Evolutionary conservation across 2,888 invertebrate species (phyloP).

Genomic region (Cataglyphis altisquamis): DNA sequence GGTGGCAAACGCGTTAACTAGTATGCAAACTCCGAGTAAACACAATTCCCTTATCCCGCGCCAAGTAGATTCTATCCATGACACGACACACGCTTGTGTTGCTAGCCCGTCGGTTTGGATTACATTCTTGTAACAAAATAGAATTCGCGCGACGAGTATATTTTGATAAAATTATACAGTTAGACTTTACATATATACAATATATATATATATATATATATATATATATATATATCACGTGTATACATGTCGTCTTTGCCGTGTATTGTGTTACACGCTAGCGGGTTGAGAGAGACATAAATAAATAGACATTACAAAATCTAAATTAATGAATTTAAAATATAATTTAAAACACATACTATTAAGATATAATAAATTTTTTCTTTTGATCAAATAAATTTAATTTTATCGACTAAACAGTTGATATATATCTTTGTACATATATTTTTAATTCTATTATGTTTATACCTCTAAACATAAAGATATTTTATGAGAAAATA

Average conservation of each 20-base stretch:
- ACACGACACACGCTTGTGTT: constrained; percentile 60
- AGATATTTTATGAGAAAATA: neutral
- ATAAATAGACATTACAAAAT: constrained; percentile 9
- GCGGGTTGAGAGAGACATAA: neutral
- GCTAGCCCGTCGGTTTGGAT: constrained; percentile 52
- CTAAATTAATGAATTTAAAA: neutral
- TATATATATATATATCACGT: neutral
- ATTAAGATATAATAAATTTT: neutral
- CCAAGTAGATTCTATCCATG: constrained; percentile 54
- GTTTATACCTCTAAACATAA: neutral
- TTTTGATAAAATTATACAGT: constrained; percentile 45
- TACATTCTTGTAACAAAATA: constrained; percentile 47
- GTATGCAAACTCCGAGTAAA: constrained; percentile 84
- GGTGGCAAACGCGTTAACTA: constrained; percentile 80
- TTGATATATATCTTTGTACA: neutral
- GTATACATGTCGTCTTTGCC: neutral
- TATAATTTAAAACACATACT: neutral
- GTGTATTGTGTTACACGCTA: neutral
- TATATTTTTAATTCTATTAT: neutral
- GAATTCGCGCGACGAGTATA: constrained; percentile 26
- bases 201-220: neutral
- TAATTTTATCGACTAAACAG: neutral
- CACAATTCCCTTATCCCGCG: constrained; percentile 83
- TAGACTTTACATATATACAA: neutral
- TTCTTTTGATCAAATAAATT: neutral